Evolutionary conservation across 2,888 invertebrate genomes (phyloP), one percentile per base, ranked within the genome.

Genomic region (Dicyrtomina minuta): DNA sequence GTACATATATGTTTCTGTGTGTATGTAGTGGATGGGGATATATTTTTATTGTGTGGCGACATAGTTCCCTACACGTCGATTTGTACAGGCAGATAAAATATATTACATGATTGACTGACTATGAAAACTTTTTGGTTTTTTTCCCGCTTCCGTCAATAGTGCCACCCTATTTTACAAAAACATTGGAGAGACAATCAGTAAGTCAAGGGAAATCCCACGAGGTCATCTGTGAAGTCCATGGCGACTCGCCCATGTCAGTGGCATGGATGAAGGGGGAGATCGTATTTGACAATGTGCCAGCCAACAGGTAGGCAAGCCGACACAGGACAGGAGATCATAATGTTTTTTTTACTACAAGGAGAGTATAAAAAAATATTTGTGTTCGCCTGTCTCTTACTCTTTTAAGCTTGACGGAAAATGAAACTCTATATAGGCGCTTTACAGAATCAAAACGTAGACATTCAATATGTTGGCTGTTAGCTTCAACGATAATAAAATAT

Each of bases 231-330:
- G 77, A 77, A 58, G 77, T 74, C 13, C 61, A 72, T 33, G 75
- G 75, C 33, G 74, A 75, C 24, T 64, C 74, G 49, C 74, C 75
- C 12, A 61, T 75, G 20, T 61, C 71, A 20, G 59, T 77, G n/a
- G 24, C 55, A 17, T 77, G 77, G 77, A 70, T 71, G 60, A 77
- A 75, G 64, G 75, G 74, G 20, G 13, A 41, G 15, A 69, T 33
- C n/a, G 43, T 65, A 2, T 77, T 74, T 66, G 70, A 70, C 27
- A 74, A 73, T 60, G 72, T 73, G 6, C 69, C 74, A 20, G 74
- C 75, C 69, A 77, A 77, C 75, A 77, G 77, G 77, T 77, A 72
- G 68, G 43, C 27, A 8, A 8, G 33, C n/a, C n/a, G n/a, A n/a
- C n/a, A n/a, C n/a, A 33, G 33, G 33, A 33, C 3, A 33, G 33